Conservation (phyloP, 2,797 vertebrate species). For the Notoglanidium macrostoma region DNA sequence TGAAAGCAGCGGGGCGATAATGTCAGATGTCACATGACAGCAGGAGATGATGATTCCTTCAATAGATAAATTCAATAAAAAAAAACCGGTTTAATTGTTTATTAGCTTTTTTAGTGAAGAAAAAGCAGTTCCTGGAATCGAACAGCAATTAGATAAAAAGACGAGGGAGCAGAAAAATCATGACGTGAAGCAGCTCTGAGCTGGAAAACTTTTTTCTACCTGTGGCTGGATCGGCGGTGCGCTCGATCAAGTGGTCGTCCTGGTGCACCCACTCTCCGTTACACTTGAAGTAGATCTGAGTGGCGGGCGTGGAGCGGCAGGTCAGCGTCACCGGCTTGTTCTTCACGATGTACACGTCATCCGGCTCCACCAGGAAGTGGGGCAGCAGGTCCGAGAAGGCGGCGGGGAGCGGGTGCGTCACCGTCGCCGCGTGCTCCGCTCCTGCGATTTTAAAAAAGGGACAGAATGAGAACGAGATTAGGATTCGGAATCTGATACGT, state of each 20-base stretch:
- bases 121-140: neutral
- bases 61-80: conserved; percentile 1
- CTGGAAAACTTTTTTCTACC: conserved; percentile 70
- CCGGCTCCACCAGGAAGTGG: conserved; percentile 93
- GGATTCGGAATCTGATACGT: neutral
- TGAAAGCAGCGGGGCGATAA: neutral
- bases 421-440: conserved; percentile 87
- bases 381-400: conserved; percentile 88
- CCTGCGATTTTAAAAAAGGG: conserved; percentile 66
- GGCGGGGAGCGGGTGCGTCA: conserved; percentile 82
- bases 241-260: conserved; percentile 89
- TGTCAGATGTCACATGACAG: conserved; percentile 11
- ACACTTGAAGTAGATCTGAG: conserved; percentile 99
- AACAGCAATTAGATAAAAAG: neutral
- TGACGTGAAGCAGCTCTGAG: neutral
- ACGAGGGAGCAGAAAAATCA: neutral
- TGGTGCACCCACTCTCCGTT: conserved; percentile 99
- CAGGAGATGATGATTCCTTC: conserved; percentile 15
- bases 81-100: neutral
- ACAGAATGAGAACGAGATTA: neutral
- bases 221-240: conserved; percentile 83
- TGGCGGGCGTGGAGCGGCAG: conserved; percentile 92
- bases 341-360: conserved; percentile 95
- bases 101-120: neutral
- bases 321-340: conserved; percentile 95